Base-by-base conservation (phyloP, 2,797 vertebrate genomes). In the Apodemus agrarius region DNA sequence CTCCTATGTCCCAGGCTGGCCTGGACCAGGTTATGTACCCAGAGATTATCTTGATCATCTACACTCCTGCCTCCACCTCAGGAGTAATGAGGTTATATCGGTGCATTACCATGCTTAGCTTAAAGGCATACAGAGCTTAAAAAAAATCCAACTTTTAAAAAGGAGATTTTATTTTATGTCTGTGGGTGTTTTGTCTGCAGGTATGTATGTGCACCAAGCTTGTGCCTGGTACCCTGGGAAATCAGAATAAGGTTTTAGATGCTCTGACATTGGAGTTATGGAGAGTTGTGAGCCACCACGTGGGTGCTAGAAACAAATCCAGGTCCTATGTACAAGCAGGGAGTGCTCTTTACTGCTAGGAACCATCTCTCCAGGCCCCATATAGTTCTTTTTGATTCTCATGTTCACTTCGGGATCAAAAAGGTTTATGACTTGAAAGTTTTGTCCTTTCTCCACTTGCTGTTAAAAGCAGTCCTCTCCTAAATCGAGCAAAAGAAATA, bases 391-490 rank as follows among this genome's bases (percentile, higher is more conserved):
- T 91, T 91, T 89, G 14, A 81, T 43, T 37, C 9, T 95, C 59
- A 78, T 79, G 2, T 76, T 92, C 54, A 88, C 61, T 91, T 96
- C 34, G 72, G 31, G 52, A 96, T 89, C 67, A 57, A 31, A 93
- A 78, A n/a, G 63, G 72, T 89, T 96, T 92, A 54, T 46, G 7
- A 92, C 49, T 93, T 76, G 31, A 94, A 67, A 93, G 46, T 4
- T 81, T 46, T 37, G 81, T 76, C 26, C 31, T 63, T 4, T 93
- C 12, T 21, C 59, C 54, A 63, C n/a, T 17, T 95, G 54, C 72
- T 75, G 34, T 92, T 78, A 87, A 87, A 78, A 79, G 67, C 83
- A n/a, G 65, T 95, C 78, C 78, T 69, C 16, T 79, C 14, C 59
- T 87, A 93, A 93, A 83, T 76, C 63, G 37, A 43, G 52, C 40